Percentiles rank a stretch among this genome's conserved stretches.
Evolutionary conservation across 37 sponge, comb jelly and placozoan genomes (phyloP).

Genomic region (Ephydatia muelleri): DNA sequence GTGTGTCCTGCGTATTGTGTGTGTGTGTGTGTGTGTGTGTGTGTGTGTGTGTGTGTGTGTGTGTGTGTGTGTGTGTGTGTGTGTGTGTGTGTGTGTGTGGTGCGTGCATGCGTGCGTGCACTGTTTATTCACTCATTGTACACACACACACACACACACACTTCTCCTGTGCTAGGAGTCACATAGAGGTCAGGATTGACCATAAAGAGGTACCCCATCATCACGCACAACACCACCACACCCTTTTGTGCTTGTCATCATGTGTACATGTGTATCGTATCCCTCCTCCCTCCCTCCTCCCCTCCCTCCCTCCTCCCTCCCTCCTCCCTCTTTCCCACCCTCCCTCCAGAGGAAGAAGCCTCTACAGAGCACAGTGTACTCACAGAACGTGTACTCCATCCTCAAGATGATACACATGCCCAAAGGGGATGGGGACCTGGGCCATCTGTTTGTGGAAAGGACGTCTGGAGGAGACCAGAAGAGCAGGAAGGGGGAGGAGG

Average conservation of each 20-base stretch:
- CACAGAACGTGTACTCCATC: conserved; percentile 6
- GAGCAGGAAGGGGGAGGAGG: conserved; percentile 9
- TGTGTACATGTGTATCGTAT: neutral
- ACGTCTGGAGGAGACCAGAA: neutral
- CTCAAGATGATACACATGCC: conserved; percentile 33
- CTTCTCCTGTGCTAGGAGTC: neutral
- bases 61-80: neutral
- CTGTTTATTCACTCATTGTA: no score
- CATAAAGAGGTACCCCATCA: neutral
- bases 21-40: neutral
- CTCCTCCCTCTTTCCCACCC: neutral
- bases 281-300: neutral
- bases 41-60: neutral
- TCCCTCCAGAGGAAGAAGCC: conserved; percentile 1
- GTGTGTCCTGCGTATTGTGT: neutral
- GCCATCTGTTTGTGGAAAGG: conserved; percentile 25
- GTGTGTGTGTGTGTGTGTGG: neutral
- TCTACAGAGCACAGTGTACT: conserved; percentile 1
- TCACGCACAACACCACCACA: neutral
- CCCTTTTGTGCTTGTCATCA: neutral
- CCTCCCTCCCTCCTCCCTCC: neutral
- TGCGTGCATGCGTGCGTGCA: no score
- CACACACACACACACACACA: no score
- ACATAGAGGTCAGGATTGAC: neutral
- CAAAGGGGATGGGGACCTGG: conserved; percentile 20